Percentiles rank a stretch among this genome's conserved stretches.
These are phyloP conservation scores for Eumaeus atala DNA, from an alignment of 1,140 invertebrate genomes.

Conservation along the genomic window DNA sequence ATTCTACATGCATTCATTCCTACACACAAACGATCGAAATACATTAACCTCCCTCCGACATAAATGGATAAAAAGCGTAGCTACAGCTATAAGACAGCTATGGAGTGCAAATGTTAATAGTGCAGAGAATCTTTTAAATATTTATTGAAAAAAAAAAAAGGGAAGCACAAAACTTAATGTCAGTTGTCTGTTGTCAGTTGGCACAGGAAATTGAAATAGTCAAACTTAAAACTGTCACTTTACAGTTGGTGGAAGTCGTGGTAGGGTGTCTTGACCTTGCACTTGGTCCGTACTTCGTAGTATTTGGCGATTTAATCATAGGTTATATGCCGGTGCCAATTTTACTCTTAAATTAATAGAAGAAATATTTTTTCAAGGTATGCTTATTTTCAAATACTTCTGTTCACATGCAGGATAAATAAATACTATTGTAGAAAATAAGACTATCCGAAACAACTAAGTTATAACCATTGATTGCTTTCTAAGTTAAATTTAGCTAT, in stretches of 20 bases:
- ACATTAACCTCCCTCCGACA: no score
- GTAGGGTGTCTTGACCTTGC: constrained; percentile 12
- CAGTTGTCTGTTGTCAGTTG: neutral
- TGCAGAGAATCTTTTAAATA: no score
- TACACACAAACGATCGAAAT: no score
- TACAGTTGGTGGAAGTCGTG: constrained; percentile 1
- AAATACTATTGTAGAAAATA: no score
- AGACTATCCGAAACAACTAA: no score
- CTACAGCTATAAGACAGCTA: no score
- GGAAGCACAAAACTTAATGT: neutral
- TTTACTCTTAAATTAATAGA: constrained; percentile 2
- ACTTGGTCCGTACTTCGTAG: constrained; percentile 11
- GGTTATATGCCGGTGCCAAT: constrained; percentile 25
- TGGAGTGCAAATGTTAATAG: no score
- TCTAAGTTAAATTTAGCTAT: no score
- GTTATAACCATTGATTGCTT: no score
- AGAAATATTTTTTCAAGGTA: neutral
- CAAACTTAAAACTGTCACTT: constrained; percentile 4
- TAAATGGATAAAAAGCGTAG: no score
- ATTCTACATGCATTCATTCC: no score
- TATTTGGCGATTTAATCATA: constrained; percentile 13
- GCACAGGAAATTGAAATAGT: neutral
- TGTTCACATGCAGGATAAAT: neutral
- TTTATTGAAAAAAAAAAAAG: no score
- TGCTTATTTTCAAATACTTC: neutral